Evolutionary conservation across 2,113 vertebrate genomes (phyloP), one percentile per base, ranked within the genome.

Genomic region (Callocephalon fimbriatum): DNA sequence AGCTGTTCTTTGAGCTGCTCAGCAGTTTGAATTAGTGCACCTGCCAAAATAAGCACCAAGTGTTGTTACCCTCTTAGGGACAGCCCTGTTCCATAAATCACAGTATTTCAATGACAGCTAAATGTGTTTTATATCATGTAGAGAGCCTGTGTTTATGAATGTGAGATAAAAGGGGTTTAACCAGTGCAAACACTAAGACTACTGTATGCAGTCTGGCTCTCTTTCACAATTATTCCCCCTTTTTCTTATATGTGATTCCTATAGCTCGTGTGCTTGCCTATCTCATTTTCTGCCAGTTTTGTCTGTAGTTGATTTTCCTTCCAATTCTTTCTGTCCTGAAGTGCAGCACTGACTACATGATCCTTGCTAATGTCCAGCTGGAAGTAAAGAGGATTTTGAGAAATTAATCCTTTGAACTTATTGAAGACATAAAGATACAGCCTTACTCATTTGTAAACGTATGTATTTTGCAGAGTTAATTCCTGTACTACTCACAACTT

Each of bases 31-130:
- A 97, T 97, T 83, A 95, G 80, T 94, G 90, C 97, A 98, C 98
- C 98, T 98, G 98, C 98, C 98, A 98, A 98, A 98, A 98, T 98
- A 98, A 98, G 97, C 98, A 98, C 84, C 90, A 81, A 96, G 97
- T 96, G 90, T 96, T 97, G 97, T 97, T 98, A 92, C 94, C 95
- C 97, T 97, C 97, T 98, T 95, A 96, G 97, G 93, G 95, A 97
- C 97, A 97, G 90, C 94, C 82, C 95, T 71, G 96, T 73, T 94
- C 42, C 84, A 96, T 98, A 97, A 97, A 96, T 97, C 98, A 97
- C 90, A 71, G 94, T 40, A 18, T 95, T 97, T 70, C 93, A 88
- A 92, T 97, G 98, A 97, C 98, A 94, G 94, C 90, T 97, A 95
- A 97, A 96, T 95, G 95, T 97, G 88, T 96, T 98, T 98, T 97